Percentiles rank a stretch among this genome's conserved stretches.
Conservation (phyloP, 2,888 invertebrate species). For the Chromoteleia sp. region DNA sequence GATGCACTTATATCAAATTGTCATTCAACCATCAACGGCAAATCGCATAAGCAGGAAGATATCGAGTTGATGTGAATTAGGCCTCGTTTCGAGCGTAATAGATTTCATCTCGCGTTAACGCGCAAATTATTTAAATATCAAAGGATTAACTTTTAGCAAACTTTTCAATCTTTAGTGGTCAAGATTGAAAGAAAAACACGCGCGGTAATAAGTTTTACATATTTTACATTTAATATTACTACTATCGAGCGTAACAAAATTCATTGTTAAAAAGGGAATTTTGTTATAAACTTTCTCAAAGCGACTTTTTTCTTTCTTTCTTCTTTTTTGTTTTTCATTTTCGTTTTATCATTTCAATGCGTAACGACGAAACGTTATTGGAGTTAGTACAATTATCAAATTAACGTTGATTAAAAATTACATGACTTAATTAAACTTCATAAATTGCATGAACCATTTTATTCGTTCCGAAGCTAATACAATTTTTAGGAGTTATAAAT, state of each 20-base stretch:
- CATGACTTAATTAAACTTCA: conserved; percentile 16
- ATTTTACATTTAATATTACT: too few relatives aligned
- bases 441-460: conserved; percentile 15
- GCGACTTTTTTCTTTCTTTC: too few relatives aligned
- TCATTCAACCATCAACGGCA: conserved; percentile 52
- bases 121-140: too few relatives aligned
- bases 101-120: conserved; percentile 19
- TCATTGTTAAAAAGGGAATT: too few relatives aligned
- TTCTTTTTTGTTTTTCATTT: too few relatives aligned
- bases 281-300: too few relatives aligned
- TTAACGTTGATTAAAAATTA: conserved; percentile 17
- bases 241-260: too few relatives aligned
- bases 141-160: too few relatives aligned
- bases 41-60: conserved; percentile 43
- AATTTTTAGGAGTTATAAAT: conserved; percentile 44
- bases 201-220: too few relatives aligned
- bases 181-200: too few relatives aligned
- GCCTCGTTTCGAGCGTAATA: conserved; percentile 26
- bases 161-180: too few relatives aligned
- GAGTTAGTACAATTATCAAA: conserved; percentile 2
- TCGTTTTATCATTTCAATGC: too few relatives aligned
- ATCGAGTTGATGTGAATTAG: conserved; percentile 56
- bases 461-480: conserved; percentile 23
- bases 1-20: conserved; percentile 61
- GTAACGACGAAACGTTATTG: not conserved